These are phyloP conservation scores for Drosophila prolongata DNA, from an alignment of 2,888 invertebrate genomes.

Conservation along the genomic window DNA sequence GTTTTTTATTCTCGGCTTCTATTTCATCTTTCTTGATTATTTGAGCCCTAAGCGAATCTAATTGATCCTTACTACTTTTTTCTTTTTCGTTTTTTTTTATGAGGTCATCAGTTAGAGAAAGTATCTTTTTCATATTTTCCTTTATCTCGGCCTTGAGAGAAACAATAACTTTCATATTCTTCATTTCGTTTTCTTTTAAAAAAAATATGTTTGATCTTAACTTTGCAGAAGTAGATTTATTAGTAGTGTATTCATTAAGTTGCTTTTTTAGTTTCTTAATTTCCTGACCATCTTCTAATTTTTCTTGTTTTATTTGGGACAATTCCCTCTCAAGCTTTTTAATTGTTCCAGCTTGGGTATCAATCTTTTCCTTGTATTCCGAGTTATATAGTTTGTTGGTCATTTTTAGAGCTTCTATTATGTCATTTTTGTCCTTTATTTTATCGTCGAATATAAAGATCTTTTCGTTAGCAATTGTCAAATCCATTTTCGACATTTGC, in stretches of 20 bases:
- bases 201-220: not conserved
- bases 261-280: not conserved
- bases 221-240: not conserved
- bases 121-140: too few relatives aligned
- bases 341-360: not conserved
- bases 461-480: conserved; percentile 4
- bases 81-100: not conserved
- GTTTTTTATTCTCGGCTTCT: not conserved
- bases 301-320: not conserved
- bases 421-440: conserved; percentile 21
- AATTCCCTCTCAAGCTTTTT: conserved; percentile 1
- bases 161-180: not conserved
- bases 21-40: not conserved
- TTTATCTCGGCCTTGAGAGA: conserved; percentile 1
- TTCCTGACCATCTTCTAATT: not conserved
- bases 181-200: not conserved
- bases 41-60: not conserved
- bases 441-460: conserved; percentile 5
- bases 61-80: not conserved
- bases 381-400: too few relatives aligned
- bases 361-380: conserved; percentile 5
- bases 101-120: not conserved
- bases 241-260: not conserved
- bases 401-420: conserved; percentile 7
- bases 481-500: not conserved